These are phyloP conservation scores for Apostichopus californicus DNA, from an alignment of 35 echinoderm and acorn worm genomes.

Conservation along the genomic window DNA sequence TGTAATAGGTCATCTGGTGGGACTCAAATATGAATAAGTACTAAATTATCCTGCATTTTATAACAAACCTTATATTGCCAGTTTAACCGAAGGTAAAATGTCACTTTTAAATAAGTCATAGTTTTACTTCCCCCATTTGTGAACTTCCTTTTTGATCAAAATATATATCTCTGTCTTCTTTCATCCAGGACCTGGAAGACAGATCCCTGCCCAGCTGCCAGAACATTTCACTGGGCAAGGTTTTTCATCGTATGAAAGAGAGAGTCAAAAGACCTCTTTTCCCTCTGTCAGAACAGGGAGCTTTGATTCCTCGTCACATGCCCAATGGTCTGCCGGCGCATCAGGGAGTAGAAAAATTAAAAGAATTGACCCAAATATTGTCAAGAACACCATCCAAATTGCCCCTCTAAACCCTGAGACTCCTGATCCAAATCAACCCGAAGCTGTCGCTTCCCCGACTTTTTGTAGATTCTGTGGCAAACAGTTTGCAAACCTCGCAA, in stretches of 20 bases:
- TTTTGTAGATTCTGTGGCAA: not conserved
- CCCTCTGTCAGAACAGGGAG: not conserved
- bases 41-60: no score
- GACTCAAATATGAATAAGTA: no score
- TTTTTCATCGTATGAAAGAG: no score
- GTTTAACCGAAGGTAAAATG: no score
- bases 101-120: no score
- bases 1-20: no score
- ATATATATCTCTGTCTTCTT: not conserved
- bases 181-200: not conserved
- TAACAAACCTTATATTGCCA: no score
- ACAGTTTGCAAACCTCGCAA: not conserved
- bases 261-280: not conserved
- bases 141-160: not conserved
- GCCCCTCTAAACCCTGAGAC: not conserved
- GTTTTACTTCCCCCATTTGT: not conserved
- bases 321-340: not conserved
- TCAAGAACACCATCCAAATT: not conserved
- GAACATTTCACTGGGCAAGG: not conserved
- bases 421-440: not conserved
- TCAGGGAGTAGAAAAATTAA: not conserved
- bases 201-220: slow-evolving; percentile 4
- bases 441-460: not conserved
- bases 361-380: not conserved
- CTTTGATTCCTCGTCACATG: no score